Evolutionary conservation across 2,113 vertebrate species (phyloP).

Genomic region (human): GRCh38 chr20:38146001-38146500

Average conservation of each 20-base stretch:
- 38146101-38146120: not conserved
- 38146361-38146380: not conserved
- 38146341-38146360: not conserved
- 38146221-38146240: not conserved
- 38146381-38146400: not conserved
- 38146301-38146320: not conserved
- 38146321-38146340: not conserved
- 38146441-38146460: no score
- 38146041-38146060: not conserved
- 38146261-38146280: not conserved
- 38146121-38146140: not conserved
- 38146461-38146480: not conserved
- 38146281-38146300: not conserved
- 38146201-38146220: not conserved
- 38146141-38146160: not conserved
- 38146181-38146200: not conserved
- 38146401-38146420: not conserved
- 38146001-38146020: no score
- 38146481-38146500: not conserved
- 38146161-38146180: not conserved
- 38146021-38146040: not conserved
- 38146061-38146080: not conserved
- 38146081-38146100: no score
- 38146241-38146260: not conserved
- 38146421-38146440: not conserved